A percentile compares a stretch with the other conserved stretches of the same genome.
phyloP scores from a whole-genome alignment of 2,888 invertebrate species.

The Heteromurus nitidus region DNA sequence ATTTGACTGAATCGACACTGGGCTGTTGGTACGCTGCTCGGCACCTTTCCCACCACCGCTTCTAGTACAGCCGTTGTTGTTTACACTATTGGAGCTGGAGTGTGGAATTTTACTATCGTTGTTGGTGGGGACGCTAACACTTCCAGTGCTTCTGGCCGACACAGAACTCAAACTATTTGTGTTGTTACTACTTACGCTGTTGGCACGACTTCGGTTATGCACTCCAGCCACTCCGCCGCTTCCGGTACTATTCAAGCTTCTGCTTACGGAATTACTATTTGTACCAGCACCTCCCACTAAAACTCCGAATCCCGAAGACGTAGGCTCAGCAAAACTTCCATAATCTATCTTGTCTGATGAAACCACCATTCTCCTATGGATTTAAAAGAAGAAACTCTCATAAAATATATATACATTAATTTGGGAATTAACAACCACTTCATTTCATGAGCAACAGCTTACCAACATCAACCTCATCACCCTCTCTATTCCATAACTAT shows the following conservation, averaged over 20 bases:
- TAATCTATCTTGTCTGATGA: slow-evolving; percentile 73
- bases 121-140: slow-evolving; percentile 51
- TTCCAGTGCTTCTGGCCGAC: slow-evolving; percentile 49
- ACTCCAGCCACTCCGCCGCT: slow-evolving; percentile 33
- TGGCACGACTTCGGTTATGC: slow-evolving; percentile 61
- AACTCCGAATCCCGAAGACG: slow-evolving; percentile 66
- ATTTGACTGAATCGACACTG: slow-evolving; percentile 51
- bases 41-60: slow-evolving; percentile 34
- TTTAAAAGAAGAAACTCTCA: neutral
- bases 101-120: slow-evolving; percentile 42
- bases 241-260: slow-evolving; percentile 36
- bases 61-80: slow-evolving; percentile 54
- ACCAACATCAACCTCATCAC: too few relatives aligned
- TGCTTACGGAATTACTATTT: slow-evolving; percentile 35
- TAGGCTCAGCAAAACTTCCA: slow-evolving; percentile 72
- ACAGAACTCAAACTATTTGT: slow-evolving; percentile 63
- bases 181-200: slow-evolving; percentile 64
- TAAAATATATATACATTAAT: neutral
- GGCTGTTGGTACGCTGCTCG: slow-evolving; percentile 36
- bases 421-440: neutral
- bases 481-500: too few relatives aligned
- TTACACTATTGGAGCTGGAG: slow-evolving; percentile 35
- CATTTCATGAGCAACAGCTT: neutral
- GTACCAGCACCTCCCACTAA: slow-evolving; percentile 57
- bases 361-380: slow-evolving; percentile 71